phyloP scores from a whole-genome alignment of 2,888 invertebrate species.

The Aphidoletes aphidimyza region DNA sequence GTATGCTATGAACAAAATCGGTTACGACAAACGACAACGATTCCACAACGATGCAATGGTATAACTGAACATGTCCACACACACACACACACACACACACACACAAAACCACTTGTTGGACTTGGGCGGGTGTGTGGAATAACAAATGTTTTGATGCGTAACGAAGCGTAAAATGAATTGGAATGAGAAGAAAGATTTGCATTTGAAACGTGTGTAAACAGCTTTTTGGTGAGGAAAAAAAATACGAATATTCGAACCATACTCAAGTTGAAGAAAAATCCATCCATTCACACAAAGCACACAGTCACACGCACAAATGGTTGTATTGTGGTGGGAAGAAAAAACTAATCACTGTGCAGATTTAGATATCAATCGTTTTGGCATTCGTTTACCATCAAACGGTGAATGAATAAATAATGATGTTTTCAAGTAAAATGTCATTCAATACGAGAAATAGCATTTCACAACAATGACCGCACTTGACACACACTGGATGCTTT shows the following conservation, averaged over 20 bases:
- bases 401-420: constrained; percentile 3
- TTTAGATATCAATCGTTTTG: not conserved
- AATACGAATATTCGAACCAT: not conserved
- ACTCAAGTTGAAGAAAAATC: too few species aligned
- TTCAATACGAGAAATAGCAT: not conserved
- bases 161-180: not conserved
- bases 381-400: too few species aligned
- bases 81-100: too few species aligned
- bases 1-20: too few species aligned
- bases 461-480: not conserved
- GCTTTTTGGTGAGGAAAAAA: not conserved
- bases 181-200: not conserved
- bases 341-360: not conserved
- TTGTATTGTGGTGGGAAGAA: too few species aligned
- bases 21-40: too few species aligned
- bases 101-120: constrained; percentile 17
- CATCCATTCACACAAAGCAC: too few species aligned
- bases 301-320: too few species aligned
- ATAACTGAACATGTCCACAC: too few species aligned
- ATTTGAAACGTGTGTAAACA: not conserved
- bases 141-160: not conserved
- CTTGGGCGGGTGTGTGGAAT: too few species aligned
- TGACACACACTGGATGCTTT: too few species aligned
- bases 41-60: too few species aligned
- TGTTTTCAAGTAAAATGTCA: not conserved